phyloP scores from a whole-genome alignment of 2,797 vertebrate genomes.

The Sparidentex hasta region DNA sequence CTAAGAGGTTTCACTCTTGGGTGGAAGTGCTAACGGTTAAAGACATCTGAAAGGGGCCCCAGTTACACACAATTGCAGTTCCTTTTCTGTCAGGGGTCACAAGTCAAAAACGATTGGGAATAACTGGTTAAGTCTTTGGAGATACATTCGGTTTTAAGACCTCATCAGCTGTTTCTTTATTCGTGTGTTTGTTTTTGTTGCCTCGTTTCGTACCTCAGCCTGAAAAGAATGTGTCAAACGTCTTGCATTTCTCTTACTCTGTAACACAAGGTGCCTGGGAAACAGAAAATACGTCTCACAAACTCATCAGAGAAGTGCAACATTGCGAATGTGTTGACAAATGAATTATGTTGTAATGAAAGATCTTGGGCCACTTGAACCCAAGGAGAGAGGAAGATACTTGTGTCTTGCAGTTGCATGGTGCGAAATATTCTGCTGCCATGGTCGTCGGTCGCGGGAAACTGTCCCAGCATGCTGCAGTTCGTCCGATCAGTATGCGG shows the following conservation, averaged over 20 bases:
- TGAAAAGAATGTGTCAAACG: neutral
- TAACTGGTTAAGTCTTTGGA: neutral
- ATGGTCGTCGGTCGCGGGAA: neutral
- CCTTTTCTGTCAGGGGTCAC: neutral
- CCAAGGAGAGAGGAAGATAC: constrained; percentile 4
- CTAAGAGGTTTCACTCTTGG: constrained; percentile 11
- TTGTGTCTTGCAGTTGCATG: neutral
- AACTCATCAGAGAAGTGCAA: neutral
- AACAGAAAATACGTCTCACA: neutral
- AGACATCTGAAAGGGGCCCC: constrained; percentile 6
- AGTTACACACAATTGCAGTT: neutral
- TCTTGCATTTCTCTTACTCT: neutral
- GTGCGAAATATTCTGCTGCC: neutral
- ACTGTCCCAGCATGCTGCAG: neutral
- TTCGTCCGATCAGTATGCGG: neutral
- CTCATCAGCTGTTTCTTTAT: no score
- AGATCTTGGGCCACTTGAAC: neutral
- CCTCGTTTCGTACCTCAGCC: neutral
- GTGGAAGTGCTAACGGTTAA: neutral
- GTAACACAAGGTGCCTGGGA: neutral
- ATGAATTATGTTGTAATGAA: neutral
- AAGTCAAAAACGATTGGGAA: neutral
- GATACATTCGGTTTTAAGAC: neutral
- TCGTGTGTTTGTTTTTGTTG: no score
- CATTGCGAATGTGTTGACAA: neutral